A percentile compares a stretch with the other conserved stretches of the same genome.
phyloP scores from a whole-genome alignment of 1,140 invertebrate species.

The Bombus polaris region DNA sequence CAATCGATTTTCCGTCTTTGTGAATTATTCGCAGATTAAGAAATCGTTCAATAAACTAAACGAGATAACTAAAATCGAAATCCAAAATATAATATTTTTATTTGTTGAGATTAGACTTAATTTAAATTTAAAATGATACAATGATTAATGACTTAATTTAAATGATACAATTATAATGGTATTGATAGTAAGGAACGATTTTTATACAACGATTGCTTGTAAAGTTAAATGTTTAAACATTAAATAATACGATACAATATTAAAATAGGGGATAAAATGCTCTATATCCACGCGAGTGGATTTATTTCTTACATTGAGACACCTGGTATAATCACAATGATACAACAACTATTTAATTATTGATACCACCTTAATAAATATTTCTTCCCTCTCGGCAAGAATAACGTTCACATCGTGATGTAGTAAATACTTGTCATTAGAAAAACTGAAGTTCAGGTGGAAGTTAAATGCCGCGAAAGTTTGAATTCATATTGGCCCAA shows the following conservation, averaged over 20 bases:
- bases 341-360: constrained; percentile 67
- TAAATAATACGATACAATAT: not conserved
- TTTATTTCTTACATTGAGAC: constrained; percentile 11
- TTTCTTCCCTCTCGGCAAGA: constrained; percentile 39
- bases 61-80: not conserved
- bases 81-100: not conserved
- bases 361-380: constrained; percentile 56
- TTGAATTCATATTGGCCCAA: not conserved
- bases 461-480: constrained; percentile 7
- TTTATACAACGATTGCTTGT: not conserved
- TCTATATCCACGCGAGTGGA: no score
- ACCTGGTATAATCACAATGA: constrained; percentile 59
- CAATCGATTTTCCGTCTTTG: not conserved
- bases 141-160: not conserved
- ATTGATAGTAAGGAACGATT: not conserved
- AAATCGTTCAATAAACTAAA: not conserved
- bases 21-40: not conserved
- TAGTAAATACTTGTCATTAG: constrained; percentile 8
- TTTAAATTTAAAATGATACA: not conserved
- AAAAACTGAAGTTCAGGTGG: constrained; percentile 23
- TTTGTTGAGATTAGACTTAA: not conserved
- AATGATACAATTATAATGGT: not conserved
- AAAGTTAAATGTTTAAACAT: not conserved
- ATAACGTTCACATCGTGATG: constrained; percentile 7
- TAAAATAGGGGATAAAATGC: not conserved